phyloP scores from a whole-genome alignment of 2,113 vertebrate species.

The Lampris incognitus region DNA sequence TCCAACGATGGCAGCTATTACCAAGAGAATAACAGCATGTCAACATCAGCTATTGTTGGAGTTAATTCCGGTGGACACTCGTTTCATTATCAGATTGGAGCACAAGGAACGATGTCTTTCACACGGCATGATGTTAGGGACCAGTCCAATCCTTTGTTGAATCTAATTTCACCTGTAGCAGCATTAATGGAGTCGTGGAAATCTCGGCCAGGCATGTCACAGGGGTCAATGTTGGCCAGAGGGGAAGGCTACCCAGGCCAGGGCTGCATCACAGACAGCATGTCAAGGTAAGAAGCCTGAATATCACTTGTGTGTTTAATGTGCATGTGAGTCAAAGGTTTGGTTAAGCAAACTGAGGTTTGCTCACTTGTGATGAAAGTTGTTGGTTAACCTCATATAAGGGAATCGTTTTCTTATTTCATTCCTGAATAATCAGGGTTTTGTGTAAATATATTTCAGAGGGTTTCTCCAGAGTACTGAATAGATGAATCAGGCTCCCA shows the following conservation, averaged over 20 bases:
- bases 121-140: conserved; percentile 92
- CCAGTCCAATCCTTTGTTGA: conserved; percentile 94
- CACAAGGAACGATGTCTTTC: conserved; percentile 97
- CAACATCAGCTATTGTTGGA: conserved; percentile 95
- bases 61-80: conserved; percentile 99
- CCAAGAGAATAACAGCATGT: conserved; percentile 89
- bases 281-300: conserved; percentile 81
- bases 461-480: conserved; percentile 19
- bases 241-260: conserved; percentile 92
- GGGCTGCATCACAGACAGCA: conserved; percentile 94
- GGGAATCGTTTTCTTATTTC: not conserved
- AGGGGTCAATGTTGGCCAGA: conserved; percentile 85
- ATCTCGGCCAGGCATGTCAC: conserved; percentile 89
- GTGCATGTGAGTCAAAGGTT: not conserved
- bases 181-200: conserved; percentile 97
- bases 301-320: not conserved
- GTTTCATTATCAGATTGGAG: conserved; percentile 99
- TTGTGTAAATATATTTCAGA: conserved; percentile 9
- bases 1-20: conserved; percentile 93
- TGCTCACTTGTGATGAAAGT: conserved; percentile 11
- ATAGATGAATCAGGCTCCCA: conserved; percentile 29
- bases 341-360: not conserved
- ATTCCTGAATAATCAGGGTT: not conserved
- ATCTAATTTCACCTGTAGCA: conserved; percentile 94
- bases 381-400: not conserved